Percentiles rank a stretch among this genome's conserved stretches.
These are phyloP conservation scores for Pyrrhia umbra DNA, from an alignment of 2,888 invertebrate species.

Conservation along the genomic window DNA sequence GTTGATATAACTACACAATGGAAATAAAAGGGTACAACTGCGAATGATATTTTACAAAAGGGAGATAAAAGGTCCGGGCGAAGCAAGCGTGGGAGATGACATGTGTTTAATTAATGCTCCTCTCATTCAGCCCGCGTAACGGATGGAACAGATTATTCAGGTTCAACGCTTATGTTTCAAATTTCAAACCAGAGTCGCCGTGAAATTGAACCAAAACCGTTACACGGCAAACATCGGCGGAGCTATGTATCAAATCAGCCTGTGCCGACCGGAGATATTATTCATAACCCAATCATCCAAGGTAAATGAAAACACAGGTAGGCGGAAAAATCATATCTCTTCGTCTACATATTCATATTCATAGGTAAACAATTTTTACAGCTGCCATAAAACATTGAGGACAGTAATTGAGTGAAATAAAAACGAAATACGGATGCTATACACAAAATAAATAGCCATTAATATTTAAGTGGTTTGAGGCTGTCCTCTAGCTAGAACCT, in stretches of 20 bases:
- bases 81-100: conserved; percentile 75
- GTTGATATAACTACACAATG: conserved; percentile 52
- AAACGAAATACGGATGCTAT: too few relatives aligned
- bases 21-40: conserved; percentile 61
- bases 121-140: conserved; percentile 67
- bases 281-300: conserved; percentile 46
- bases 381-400: conserved; percentile 11
- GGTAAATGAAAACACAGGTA: conserved; percentile 45
- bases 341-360: conserved; percentile 34
- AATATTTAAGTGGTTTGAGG: too few relatives aligned
- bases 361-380: conserved; percentile 40
- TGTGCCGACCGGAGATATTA: conserved; percentile 26
- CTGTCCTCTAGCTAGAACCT: too few relatives aligned
- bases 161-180: conserved; percentile 64
- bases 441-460: too few relatives aligned
- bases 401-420: conserved; percentile 8
- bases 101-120: conserved; percentile 78
- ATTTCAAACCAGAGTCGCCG: conserved; percentile 49
- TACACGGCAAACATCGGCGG: conserved; percentile 15
- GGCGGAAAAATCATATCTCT: conserved; percentile 19
- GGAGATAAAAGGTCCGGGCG: conserved; percentile 65
- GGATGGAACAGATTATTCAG: conserved; percentile 72
- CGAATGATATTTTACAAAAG: conserved; percentile 70
- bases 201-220: conserved; percentile 49
- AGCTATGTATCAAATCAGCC: conserved; percentile 14